Percentiles rank a stretch among this genome's conserved stretches.
phyloP scores from a whole-genome alignment of 2,113 vertebrate species.

The Erythrocebus patas region DNA sequence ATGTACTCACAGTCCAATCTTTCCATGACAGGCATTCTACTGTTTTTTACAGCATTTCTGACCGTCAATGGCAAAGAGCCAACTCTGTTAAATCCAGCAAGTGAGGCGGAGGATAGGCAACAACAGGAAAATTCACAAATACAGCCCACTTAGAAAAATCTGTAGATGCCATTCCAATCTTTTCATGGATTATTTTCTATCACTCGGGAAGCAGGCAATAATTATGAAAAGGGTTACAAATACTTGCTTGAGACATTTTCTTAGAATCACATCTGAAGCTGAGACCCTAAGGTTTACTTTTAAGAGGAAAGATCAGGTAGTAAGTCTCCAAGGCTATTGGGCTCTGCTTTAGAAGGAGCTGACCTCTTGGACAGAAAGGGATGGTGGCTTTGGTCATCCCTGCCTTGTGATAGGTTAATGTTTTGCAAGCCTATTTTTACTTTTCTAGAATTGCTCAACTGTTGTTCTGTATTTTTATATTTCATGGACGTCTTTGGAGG shows the following conservation, averaged over 20 bases:
- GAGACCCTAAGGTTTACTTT: neutral
- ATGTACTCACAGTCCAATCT: neutral
- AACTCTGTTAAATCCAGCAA: neutral
- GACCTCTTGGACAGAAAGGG: neutral
- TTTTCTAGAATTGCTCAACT: neutral
- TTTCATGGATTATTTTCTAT: neutral
- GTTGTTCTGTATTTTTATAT: neutral
- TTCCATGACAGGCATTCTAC: neutral
- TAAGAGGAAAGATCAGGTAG: neutral
- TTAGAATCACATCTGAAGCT: neutral
- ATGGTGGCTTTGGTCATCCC: neutral
- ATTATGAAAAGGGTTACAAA: neutral
- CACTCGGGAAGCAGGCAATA: neutral
- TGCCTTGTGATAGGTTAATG: accelerated
- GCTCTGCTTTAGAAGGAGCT: neutral
- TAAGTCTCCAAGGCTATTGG: neutral
- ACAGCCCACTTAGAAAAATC: neutral
- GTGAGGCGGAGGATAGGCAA: neutral
- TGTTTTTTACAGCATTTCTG: neutral
- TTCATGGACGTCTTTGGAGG: neutral
- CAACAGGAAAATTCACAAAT: neutral
- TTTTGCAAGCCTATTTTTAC: neutral
- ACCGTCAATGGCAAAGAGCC: neutral
- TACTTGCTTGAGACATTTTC: neutral
- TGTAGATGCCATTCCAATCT: neutral